These are phyloP conservation scores for Heliconius erato DNA, from an alignment of 2,888 invertebrate species.

Conservation along the genomic window DNA sequence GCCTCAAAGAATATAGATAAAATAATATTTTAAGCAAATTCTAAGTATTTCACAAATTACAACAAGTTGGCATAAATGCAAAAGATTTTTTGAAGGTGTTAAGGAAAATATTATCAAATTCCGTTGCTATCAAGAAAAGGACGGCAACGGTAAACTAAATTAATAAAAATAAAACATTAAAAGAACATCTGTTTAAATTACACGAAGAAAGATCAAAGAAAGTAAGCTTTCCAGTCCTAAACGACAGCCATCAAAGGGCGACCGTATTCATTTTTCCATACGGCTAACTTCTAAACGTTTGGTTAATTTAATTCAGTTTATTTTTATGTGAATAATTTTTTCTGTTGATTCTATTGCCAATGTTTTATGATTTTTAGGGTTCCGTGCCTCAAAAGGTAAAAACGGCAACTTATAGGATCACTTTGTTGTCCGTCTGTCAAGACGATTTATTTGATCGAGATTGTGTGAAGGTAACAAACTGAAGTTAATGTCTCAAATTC, in stretches of 20 bases:
- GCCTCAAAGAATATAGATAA: no score
- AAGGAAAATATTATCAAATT: not conserved
- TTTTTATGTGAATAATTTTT: not conserved
- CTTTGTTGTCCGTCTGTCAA: no score
- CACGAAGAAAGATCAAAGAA: conserved; percentile 36
- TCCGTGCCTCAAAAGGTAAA: no score
- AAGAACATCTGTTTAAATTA: conserved; percentile 37
- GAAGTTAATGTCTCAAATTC: no score
- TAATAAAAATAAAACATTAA: conserved; percentile 29
- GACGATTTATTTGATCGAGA: no score
- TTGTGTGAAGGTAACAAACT: no score
- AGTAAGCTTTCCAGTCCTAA: conserved; percentile 19
- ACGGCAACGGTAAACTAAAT: conserved; percentile 16
- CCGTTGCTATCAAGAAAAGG: not conserved
- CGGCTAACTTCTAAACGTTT: conserved; percentile 20
- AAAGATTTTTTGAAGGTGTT: not conserved
- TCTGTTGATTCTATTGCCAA: not conserved
- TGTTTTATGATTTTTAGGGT: not conserved
- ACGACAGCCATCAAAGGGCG: conserved; percentile 34
- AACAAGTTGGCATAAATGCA: not conserved
- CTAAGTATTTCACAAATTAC: not conserved
- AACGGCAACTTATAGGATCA: no score
- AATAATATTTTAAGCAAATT: not conserved
- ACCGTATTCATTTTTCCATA: conserved; percentile 33
- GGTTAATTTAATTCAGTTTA: conserved; percentile 19